Conservation (phyloP, 2,888 invertebrate species). For the Dynastes tityus region DNA sequence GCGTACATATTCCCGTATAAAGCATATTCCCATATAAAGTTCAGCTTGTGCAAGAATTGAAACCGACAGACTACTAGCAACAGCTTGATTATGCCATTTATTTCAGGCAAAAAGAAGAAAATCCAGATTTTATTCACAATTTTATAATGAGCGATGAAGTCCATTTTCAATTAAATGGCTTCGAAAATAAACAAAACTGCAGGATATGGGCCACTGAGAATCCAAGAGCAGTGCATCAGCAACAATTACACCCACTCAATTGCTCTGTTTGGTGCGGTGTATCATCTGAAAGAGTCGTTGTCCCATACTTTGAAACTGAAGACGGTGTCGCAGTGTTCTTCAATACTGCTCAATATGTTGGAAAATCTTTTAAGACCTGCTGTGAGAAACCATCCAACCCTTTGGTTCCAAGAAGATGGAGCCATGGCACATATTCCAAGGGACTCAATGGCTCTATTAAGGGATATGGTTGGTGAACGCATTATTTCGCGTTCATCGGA, state of each 20-base stretch:
- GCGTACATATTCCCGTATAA: too few relatives aligned
- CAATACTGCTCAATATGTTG: not conserved
- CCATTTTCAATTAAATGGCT: conserved; percentile 52
- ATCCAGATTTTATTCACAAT: not conserved
- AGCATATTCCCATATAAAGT: too few relatives aligned
- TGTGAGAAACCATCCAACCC: conserved; percentile 28
- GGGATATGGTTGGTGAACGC: not conserved
- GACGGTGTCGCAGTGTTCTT: too few relatives aligned
- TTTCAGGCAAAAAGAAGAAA: too few relatives aligned
- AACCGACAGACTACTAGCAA: too few relatives aligned
- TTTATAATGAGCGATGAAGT: conserved; percentile 26
- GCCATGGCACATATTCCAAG: conserved; percentile 25
- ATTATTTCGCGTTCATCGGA: too few relatives aligned
- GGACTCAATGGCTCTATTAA: not conserved
- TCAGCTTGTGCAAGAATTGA: too few relatives aligned
- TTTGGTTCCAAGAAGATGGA: conserved; percentile 51
- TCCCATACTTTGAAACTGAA: conserved; percentile 11
- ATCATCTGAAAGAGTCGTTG: conserved; percentile 30
- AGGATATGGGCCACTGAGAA: conserved; percentile 60
- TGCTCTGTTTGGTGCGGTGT: conserved; percentile 32
- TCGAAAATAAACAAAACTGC: conserved; percentile 57
- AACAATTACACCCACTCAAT: conserved; percentile 21
- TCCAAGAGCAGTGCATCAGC: conserved; percentile 56
- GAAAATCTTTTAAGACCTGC: conserved; percentile 22
- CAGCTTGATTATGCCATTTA: too few relatives aligned